phyloP scores from a whole-genome alignment of 1,140 invertebrate genomes.

The Triops longicaudatus region DNA sequence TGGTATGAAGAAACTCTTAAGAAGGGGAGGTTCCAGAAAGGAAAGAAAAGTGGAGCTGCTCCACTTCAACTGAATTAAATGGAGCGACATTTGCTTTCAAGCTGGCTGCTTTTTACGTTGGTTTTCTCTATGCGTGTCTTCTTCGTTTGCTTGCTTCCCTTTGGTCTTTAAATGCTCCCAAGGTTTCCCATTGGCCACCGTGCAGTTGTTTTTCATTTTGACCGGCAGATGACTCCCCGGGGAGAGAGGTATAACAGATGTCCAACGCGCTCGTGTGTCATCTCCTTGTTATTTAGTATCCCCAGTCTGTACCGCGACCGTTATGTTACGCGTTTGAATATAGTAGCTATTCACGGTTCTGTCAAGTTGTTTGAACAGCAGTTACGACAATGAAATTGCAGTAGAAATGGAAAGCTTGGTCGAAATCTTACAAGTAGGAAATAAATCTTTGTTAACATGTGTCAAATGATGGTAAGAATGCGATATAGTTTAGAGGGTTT shows the following conservation, averaged over 20 bases:
- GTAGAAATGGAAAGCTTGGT: too few species aligned
- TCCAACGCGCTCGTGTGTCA: not conserved
- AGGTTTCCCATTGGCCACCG: not conserved
- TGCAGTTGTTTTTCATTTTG: not conserved
- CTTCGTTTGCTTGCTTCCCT: not conserved
- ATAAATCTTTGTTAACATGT: too few species aligned
- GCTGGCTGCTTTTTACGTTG: not conserved
- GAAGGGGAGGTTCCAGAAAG: not conserved
- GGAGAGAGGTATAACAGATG: not conserved
- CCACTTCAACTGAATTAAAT: conserved; percentile 12
- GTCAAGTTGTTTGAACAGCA: too few species aligned
- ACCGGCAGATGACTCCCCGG: not conserved
- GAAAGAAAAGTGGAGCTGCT: not conserved
- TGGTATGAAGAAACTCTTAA: not conserved
- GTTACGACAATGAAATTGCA: too few species aligned
- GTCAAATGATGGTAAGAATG: too few species aligned
- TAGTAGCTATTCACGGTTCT: too few species aligned
- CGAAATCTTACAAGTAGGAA: too few species aligned
- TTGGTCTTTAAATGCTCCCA: not conserved
- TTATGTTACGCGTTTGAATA: not conserved
- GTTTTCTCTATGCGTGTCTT: not conserved
- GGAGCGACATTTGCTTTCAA: not conserved
- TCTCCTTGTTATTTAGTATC: conserved; percentile 12
- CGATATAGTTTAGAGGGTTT: too few species aligned
- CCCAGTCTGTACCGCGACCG: not conserved